Percentiles rank a stretch among this genome's conserved stretches.
Evolutionary conservation across 2,888 invertebrate species (phyloP).

Genomic region (Itoplectis maculator): DNA sequence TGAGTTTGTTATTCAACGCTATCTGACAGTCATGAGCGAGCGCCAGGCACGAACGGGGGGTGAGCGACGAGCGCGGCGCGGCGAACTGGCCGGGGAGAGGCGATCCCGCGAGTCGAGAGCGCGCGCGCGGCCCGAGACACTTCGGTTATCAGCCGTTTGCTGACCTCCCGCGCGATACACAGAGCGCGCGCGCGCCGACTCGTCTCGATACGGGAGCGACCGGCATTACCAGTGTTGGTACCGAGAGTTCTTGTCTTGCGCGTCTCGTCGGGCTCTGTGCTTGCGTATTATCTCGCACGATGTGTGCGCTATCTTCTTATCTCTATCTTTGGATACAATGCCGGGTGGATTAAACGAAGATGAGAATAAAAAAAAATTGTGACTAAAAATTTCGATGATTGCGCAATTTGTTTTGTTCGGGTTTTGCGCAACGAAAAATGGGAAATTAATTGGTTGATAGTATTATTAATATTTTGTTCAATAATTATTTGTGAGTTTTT

Average conservation of each 20-base stretch:
- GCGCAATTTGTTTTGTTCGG: background rate
- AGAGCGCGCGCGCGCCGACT: background rate
- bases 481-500: too few relatives aligned
- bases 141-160: constrained; percentile 39
- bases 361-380: background rate
- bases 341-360: background rate
- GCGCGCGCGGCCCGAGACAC: background rate
- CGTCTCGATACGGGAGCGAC: constrained; percentile 1
- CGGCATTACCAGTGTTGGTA: background rate
- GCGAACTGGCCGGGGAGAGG: background rate
- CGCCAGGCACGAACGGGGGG: background rate
- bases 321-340: constrained; percentile 13
- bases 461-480: too few relatives aligned
- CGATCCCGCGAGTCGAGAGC: too few relatives aligned
- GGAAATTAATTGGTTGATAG: too few relatives aligned
- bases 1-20: constrained; percentile 16
- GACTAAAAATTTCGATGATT: background rate
- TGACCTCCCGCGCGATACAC: constrained; percentile 16
- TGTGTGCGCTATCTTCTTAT: background rate
- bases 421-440: background rate
- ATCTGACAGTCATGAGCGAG: background rate
- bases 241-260: too few relatives aligned
- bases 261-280: too few relatives aligned
- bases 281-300: background rate
- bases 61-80: background rate